phyloP scores from a whole-genome alignment of 2,888 invertebrate genomes.

The Himalopsyche anomala region DNA sequence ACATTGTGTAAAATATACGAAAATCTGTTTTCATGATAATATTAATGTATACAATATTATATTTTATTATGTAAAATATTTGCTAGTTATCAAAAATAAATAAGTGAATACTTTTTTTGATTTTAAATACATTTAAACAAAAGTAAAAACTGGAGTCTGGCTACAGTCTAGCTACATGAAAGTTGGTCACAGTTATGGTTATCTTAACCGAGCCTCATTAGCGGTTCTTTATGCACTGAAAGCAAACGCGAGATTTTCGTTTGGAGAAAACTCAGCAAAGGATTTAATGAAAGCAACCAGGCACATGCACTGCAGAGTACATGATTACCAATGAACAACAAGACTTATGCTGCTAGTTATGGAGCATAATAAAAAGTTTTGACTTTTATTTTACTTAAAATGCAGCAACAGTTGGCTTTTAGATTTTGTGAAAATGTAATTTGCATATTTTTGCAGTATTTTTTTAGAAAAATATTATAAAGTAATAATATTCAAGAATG shows the following conservation, averaged over 20 bases:
- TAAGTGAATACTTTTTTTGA: too few relatives aligned
- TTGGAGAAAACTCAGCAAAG: conserved; percentile 22
- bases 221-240: conserved; percentile 42
- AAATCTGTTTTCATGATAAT: too few relatives aligned
- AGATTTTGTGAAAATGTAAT: background rate
- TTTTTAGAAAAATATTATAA: too few relatives aligned
- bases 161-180: background rate
- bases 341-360: background rate
- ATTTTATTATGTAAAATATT: too few relatives aligned
- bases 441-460: too few relatives aligned
- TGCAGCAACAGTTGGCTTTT: conserved; percentile 6
- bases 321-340: conserved; percentile 35
- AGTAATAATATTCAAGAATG: too few relatives aligned
- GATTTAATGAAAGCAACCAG: conserved; percentile 33
- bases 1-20: too few relatives aligned
- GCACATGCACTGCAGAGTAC: conserved; percentile 4
- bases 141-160: background rate
- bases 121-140: too few relatives aligned
- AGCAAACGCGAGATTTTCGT: conserved; percentile 45
- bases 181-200: conserved; percentile 14
- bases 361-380: background rate
- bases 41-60: too few relatives aligned
- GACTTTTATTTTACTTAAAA: background rate
- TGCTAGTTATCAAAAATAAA: too few relatives aligned
- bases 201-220: conserved; percentile 45